Evolutionary conservation across 2,888 invertebrate species (phyloP).

Genomic region (Hanleya hanleyi): DNA sequence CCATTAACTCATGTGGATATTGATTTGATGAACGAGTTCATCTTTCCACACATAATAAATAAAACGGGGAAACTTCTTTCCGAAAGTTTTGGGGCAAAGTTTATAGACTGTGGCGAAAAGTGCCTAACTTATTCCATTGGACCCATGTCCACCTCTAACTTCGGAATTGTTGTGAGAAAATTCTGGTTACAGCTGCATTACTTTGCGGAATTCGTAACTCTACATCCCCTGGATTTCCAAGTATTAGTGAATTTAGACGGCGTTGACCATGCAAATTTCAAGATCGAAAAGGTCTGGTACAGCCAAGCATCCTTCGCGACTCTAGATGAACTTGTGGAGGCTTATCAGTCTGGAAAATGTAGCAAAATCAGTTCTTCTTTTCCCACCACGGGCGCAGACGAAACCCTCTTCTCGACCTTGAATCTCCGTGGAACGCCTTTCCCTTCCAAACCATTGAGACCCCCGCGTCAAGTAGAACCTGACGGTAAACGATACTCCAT

Average conservation of each 20-base stretch:
- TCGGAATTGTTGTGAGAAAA: constrained; percentile 22
- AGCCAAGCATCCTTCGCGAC: constrained; percentile 32
- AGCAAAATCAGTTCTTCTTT: background rate
- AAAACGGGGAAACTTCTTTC: constrained; percentile 25
- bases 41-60: constrained; percentile 26
- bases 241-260: constrained; percentile 41
- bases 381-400: background rate
- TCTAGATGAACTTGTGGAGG: constrained; percentile 23
- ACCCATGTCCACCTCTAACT: constrained; percentile 17
- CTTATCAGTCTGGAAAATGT: constrained; percentile 19
- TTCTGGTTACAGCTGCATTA: constrained; percentile 42
- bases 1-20: constrained; percentile 33
- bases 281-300: constrained; percentile 41
- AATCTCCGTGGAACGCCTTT: constrained; percentile 39
- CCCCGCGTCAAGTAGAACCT: constrained; percentile 49
- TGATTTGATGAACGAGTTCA: background rate
- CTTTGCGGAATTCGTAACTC: constrained; percentile 37
- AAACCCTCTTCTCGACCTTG: constrained; percentile 19
- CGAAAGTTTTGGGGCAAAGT: constrained; percentile 28
- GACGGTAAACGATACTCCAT: constrained; percentile 55
- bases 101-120: constrained; percentile 27
- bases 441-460: constrained; percentile 31
- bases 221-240: constrained; percentile 52
- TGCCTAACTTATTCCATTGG: constrained; percentile 34
- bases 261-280: constrained; percentile 22